Conservation (phyloP, 2,888 invertebrate genomes). For the Brachylomia viminalis region DNA sequence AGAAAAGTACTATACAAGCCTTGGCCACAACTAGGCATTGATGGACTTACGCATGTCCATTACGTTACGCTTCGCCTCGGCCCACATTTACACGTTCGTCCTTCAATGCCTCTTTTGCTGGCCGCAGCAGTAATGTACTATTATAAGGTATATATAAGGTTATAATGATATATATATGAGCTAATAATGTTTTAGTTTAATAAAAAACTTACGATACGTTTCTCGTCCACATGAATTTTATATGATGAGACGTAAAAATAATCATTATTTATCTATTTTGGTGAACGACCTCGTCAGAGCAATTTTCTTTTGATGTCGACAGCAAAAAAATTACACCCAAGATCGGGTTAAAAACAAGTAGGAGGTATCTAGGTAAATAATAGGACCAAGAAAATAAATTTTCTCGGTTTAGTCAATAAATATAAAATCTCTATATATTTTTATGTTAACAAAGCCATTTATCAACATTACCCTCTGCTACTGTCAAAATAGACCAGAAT, state of each 20-base stretch:
- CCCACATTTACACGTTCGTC: too few species aligned
- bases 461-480: not conserved
- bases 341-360: not conserved
- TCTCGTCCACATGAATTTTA: not conserved
- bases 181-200: not conserved
- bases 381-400: not conserved
- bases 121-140: too few species aligned
- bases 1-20: too few species aligned
- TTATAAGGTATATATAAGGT: too few species aligned
- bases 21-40: too few species aligned
- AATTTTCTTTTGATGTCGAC: too few species aligned
- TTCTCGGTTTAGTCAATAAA: not conserved
- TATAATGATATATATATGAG: too few species aligned
- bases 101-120: too few species aligned
- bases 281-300: too few species aligned
- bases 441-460: not conserved
- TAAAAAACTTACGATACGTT: not conserved
- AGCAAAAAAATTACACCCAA: not conserved
- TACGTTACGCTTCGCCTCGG: too few species aligned
- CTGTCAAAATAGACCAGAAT: conserved; percentile 2
- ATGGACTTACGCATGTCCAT: too few species aligned
- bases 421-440: not conserved
- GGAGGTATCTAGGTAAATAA: too few species aligned
- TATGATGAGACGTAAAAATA: not conserved
- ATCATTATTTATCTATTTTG: not conserved